Conservation (phyloP, 1,140 invertebrate genomes). For the Littorina saxatilis region DNA sequence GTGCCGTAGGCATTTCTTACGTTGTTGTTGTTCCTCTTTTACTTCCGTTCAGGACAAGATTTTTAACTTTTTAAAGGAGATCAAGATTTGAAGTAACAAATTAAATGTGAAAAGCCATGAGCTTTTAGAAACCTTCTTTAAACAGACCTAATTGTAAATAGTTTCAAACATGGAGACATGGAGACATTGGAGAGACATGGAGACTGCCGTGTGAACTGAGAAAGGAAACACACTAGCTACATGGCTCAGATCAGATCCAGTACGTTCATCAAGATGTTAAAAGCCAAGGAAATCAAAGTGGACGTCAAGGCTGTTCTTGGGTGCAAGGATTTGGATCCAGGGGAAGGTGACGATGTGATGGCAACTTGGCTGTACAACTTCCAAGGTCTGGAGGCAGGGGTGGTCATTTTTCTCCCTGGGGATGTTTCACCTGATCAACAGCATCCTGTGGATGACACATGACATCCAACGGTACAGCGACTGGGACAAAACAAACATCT, state of each 20-base stretch:
- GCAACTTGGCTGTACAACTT: conserved; percentile 45
- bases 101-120: too few species aligned
- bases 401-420: conserved; percentile 42
- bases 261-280: background rate
- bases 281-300: background rate
- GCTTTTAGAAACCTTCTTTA: too few species aligned
- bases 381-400: conserved; percentile 43
- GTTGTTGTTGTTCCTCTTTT: too few species aligned
- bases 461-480: conserved; percentile 31
- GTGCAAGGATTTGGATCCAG: background rate
- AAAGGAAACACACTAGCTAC: background rate
- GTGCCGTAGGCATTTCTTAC: too few species aligned
- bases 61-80: too few species aligned
- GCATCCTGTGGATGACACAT: background rate
- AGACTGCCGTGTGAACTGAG: too few species aligned
- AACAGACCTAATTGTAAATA: too few species aligned
- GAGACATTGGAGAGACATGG: too few species aligned
- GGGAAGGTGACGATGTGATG: background rate
- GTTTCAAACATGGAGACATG: too few species aligned
- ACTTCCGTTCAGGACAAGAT: too few species aligned
- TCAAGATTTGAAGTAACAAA: too few species aligned
- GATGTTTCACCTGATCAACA: background rate
- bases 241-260: background rate
- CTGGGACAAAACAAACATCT: conserved; percentile 46
- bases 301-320: background rate